Base-by-base conservation (phyloP, 30 jellyfish, hydroid and myxozoan species). In the Aurelia coerulea region DNA sequence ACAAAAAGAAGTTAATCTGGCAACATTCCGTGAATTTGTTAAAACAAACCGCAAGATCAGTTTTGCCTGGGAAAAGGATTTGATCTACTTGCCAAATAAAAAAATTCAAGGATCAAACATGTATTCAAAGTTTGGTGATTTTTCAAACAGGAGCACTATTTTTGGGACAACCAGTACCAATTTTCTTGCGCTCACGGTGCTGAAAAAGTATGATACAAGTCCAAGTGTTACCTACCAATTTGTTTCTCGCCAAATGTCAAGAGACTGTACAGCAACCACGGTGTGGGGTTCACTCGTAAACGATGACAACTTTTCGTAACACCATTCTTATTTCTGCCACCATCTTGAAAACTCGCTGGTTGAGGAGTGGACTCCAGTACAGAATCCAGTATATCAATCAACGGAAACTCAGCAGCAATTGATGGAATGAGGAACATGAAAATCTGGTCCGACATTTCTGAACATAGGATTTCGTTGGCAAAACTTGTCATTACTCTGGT, bases 351-450 rank as follows among this genome's bases (percentile, higher is more conserved):
- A 23, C 66, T 37, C 10, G 80, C 52, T 10, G 72, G 33, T 10
- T 11, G 19, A 23, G 70, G 31, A 4, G 35, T 17, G 35, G 31
- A 5, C 16, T 51, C 71, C 49, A 89, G 91, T 39, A 88, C 37
- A 18, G 91, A 58, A n/a, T 76, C 78, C 39, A 88, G 67, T 39
- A 93, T 68, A 19, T 69, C 60, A 9, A 68, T 52, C 42, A 93
- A 50, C 14, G 97, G 88, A 7, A 93, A 19, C 18, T 79, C 89
- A 10, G 49, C 49, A 18, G 97, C 86, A 2, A 93, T 69, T 13
- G 97, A 80, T 10, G 98, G 98, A 6, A 93, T 83, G 58, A 93
- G 83, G 65, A 93, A 93, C 66, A 79, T 84, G 62, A 90, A 93
- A 62, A 93, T 63, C 73, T 88, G 98, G 41, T 81, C 92, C 3